phyloP scores from a whole-genome alignment of 2,888 invertebrate species.

The Lepidochrysops patricia region DNA sequence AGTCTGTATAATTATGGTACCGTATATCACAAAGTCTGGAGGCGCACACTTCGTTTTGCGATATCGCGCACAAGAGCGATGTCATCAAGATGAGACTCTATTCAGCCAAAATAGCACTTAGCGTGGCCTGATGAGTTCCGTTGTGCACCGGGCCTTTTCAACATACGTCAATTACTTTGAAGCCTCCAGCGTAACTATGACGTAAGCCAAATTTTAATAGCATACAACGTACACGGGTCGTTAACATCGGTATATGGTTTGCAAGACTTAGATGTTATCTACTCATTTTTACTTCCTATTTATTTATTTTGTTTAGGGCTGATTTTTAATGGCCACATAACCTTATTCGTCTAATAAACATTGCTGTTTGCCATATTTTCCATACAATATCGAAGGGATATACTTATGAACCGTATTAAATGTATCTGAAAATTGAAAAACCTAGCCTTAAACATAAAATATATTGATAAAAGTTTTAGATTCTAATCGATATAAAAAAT shows the following conservation, averaged over 20 bases:
- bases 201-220: background rate
- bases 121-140: conserved; percentile 69
- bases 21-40: conserved; percentile 29
- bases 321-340: too few species aligned
- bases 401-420: too few species aligned
- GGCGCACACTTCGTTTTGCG: conserved; percentile 58
- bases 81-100: conserved; percentile 49
- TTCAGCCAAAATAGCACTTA: conserved; percentile 71
- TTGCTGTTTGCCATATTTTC: too few species aligned
- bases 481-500: too few species aligned
- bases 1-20: conserved; percentile 17
- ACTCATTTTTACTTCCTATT: too few species aligned
- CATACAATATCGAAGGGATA: too few species aligned
- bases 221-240: background rate
- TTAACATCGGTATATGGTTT: background rate
- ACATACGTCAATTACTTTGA: conserved; percentile 4
- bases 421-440: too few species aligned
- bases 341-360: too few species aligned
- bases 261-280: too few species aligned
- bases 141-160: conserved; percentile 30
- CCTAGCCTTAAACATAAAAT: too few species aligned
- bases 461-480: too few species aligned
- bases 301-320: too few species aligned
- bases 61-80: conserved; percentile 68
- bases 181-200: background rate